Evolutionary conservation across 92 coral and sea anemone genomes (phyloP).

Genomic region (Montipora capitata): DNA sequence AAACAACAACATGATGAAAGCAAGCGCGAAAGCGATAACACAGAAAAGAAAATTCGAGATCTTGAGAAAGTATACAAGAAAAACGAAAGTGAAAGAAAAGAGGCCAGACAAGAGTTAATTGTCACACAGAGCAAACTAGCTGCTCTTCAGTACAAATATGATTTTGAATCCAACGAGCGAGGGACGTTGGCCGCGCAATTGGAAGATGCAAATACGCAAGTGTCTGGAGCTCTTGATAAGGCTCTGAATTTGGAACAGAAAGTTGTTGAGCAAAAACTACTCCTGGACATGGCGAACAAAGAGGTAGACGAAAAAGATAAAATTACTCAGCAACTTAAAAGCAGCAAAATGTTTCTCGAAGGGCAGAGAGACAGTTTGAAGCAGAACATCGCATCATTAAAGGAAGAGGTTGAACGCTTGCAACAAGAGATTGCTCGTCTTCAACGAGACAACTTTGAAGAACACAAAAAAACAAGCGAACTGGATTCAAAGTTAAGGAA

Average conservation of each 20-base stretch:
- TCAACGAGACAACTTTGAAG: constrained; percentile 81
- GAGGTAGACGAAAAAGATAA: constrained; percentile 86
- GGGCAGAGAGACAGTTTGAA: constrained; percentile 84
- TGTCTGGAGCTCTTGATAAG: constrained; percentile 55
- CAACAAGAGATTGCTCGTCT: constrained; percentile 72
- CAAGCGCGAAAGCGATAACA: constrained; percentile 65
- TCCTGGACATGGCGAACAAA: constrained; percentile 75
- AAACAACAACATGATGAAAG: constrained; percentile 72
- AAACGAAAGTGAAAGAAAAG: constrained; percentile 83
- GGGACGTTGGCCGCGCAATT: constrained; percentile 35
- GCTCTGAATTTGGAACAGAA: constrained; percentile 63
- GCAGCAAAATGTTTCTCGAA: constrained; percentile 81
- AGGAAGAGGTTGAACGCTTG: constrained; percentile 82
- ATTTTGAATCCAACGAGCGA: constrained; percentile 81
- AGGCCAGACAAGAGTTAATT: constrained; percentile 76
- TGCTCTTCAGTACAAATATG: constrained; percentile 81
- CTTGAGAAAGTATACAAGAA: constrained; percentile 79
- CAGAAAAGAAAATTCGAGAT: constrained; percentile 73
- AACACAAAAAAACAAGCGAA: constrained; percentile 82
- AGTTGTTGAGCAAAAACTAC: constrained; percentile 76
- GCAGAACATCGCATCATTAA: constrained; percentile 70
- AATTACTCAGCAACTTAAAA: constrained; percentile 78
- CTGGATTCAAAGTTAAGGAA: constrained; percentile 81
- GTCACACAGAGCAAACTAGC: constrained; percentile 66
- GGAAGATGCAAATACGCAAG: constrained; percentile 39